Evolutionary conservation across 2,113 vertebrate genomes (phyloP).

Genomic region (Microtus ochrogaster): DNA sequence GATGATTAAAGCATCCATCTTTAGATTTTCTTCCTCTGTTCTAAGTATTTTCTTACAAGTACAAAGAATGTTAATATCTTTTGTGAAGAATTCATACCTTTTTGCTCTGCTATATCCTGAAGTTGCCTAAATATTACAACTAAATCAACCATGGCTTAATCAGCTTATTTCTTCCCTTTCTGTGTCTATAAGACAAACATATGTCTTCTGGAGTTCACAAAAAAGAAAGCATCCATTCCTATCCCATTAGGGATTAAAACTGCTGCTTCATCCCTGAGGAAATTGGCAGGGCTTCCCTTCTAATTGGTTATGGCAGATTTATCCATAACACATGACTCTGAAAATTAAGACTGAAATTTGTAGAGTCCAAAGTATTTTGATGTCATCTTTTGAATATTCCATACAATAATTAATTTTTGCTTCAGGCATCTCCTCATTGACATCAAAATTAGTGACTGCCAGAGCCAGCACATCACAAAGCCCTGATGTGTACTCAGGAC

Average conservation of each 20-base stretch:
- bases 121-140: constrained; percentile 49
- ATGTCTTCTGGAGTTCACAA: constrained; percentile 4
- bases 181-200: constrained; percentile 17
- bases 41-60: constrained; percentile 56
- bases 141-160: constrained; percentile 12
- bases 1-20: constrained; percentile 45
- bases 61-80: constrained; percentile 56
- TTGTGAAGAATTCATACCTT: constrained; percentile 56
- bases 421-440: background rate
- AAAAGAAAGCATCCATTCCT: background rate
- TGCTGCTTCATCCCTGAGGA: background rate
- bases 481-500: background rate
- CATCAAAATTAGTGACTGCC: background rate
- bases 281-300: constrained; percentile 42
- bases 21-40: constrained; percentile 14
- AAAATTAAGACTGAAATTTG: constrained; percentile 29
- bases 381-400: background rate
- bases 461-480: background rate
- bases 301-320: constrained; percentile 38
- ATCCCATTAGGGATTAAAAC: constrained; percentile 4
- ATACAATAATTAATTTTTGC: constrained; percentile 19
- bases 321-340: constrained; percentile 17
- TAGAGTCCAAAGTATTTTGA: constrained; percentile 37
- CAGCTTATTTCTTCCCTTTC: constrained; percentile 54
- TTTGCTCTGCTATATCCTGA: constrained; percentile 28